These are phyloP conservation scores for Timandra comae DNA, from an alignment of 2,888 invertebrate species.

Conservation along the genomic window DNA sequence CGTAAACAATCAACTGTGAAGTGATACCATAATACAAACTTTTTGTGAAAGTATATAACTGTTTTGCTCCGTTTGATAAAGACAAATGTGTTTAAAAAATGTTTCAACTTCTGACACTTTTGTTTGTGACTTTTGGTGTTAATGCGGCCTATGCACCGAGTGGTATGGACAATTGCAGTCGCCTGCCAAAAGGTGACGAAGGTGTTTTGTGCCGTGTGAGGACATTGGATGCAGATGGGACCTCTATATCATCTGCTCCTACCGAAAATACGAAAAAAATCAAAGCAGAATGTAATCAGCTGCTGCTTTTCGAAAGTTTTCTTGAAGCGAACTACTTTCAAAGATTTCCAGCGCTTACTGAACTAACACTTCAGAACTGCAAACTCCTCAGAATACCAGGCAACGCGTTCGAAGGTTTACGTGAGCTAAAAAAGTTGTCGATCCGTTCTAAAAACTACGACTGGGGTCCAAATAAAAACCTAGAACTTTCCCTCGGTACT, in stretches of 20 bases:
- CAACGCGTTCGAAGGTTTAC: conserved; percentile 87
- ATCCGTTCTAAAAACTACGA: conserved; percentile 88
- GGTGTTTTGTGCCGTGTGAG: conserved; percentile 82
- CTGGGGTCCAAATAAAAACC: conserved; percentile 84
- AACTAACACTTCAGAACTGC: conserved; percentile 85
- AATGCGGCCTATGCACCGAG: conserved; percentile 61
- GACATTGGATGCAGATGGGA: conserved; percentile 81
- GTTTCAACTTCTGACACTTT: conserved; percentile 70
- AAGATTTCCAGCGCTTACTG: conserved; percentile 84
- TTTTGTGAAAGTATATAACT: conserved; percentile 40
- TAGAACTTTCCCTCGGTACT: conserved; percentile 84
- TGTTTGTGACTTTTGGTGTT: conserved; percentile 71
- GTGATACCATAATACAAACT: conserved; percentile 44
- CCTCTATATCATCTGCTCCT: conserved; percentile 77
- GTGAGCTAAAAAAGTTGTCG: conserved; percentile 86
- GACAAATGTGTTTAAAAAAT: conserved; percentile 71
- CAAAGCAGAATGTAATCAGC: conserved; percentile 85
- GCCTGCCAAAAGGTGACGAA: conserved; percentile 61
- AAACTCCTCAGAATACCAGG: conserved; percentile 86
- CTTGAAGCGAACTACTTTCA: conserved; percentile 84
- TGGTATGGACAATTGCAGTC: conserved; percentile 61
- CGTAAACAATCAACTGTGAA: conserved; percentile 65
- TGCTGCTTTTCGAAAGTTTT: conserved; percentile 86
- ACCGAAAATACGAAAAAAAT: conserved; percentile 85
- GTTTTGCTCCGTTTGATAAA: conserved; percentile 33